phyloP scores from a whole-genome alignment of 2,888 invertebrate genomes.

The Idaea biselata region DNA sequence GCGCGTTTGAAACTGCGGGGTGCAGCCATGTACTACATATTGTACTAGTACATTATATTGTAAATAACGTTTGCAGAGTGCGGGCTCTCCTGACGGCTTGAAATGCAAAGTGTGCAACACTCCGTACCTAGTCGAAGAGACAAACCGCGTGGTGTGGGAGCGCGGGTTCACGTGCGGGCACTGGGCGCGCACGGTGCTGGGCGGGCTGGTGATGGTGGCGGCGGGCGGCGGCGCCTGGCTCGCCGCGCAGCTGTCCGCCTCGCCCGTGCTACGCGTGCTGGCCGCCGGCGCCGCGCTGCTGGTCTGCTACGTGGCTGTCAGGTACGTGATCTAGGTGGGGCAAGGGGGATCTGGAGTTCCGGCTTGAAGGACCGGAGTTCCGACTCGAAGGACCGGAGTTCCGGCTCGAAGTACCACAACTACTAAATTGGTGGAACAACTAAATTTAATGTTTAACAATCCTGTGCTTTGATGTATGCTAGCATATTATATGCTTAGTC shows the following conservation, averaged over 20 bases:
- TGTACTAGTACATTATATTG: too few species aligned
- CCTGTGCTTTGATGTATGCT: too few species aligned
- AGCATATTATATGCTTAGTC: too few species aligned
- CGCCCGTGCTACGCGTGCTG: constrained; percentile 88
- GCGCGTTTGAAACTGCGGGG: too few species aligned
- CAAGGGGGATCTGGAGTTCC: constrained; percentile 43
- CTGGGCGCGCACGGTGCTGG: constrained; percentile 90
- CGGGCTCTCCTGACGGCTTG: constrained; percentile 83
- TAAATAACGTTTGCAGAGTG: constrained; percentile 72
- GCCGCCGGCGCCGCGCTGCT: constrained; percentile 91
- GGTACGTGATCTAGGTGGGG: constrained; percentile 78
- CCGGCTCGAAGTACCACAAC: too few species aligned
- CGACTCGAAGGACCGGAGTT: too few species aligned
- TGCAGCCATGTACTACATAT: too few species aligned
- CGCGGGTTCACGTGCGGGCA: constrained; percentile 90
- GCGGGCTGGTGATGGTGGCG: constrained; percentile 89
- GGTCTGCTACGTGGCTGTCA: constrained; percentile 91
- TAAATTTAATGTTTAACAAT: too few species aligned
- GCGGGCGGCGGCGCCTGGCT: constrained; percentile 90
- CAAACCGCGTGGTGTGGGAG: constrained; percentile 90
- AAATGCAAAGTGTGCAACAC: constrained; percentile 93
- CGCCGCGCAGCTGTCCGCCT: constrained; percentile 87
- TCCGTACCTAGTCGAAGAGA: constrained; percentile 89
- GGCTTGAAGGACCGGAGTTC: too few species aligned
- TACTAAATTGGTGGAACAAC: too few species aligned